Evolutionary conservation across 1,140 invertebrate genomes (phyloP).

Genomic region (Cyclina sinensis): DNA sequence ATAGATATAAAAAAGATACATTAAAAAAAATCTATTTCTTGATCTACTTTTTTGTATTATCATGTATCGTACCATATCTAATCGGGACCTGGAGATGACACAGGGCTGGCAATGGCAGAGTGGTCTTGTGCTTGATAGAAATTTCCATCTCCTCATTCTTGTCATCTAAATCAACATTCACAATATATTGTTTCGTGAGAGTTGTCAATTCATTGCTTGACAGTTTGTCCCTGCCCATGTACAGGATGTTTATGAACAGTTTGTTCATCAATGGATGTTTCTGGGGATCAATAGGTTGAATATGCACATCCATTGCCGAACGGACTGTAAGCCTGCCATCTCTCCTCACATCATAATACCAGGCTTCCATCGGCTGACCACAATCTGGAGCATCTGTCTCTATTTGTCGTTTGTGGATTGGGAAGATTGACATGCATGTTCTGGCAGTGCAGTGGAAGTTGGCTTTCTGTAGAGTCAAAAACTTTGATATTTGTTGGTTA

Average conservation of each 20-base stretch:
- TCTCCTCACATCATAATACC: slow-evolving; percentile 47
- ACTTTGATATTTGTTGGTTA: neutral
- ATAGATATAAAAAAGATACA: too few species aligned
- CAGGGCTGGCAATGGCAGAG: neutral
- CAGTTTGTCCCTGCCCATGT: slow-evolving; percentile 46
- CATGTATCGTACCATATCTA: slow-evolving; percentile 22
- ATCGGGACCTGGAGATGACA: slow-evolving; percentile 47
- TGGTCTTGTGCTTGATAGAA: slow-evolving; percentile 5
- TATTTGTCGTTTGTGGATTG: neutral
- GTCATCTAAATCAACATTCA: slow-evolving; percentile 46
- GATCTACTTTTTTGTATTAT: neutral
- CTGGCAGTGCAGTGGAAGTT: neutral
- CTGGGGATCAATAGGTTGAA: slow-evolving; percentile 39
- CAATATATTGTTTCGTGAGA: slow-evolving; percentile 44
- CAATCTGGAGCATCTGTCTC: slow-evolving; percentile 25
- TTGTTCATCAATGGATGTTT: slow-evolving; percentile 50
- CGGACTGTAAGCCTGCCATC: slow-evolving; percentile 3
- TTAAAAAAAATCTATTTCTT: too few species aligned
- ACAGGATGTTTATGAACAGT: slow-evolving; percentile 47
- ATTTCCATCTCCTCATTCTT: slow-evolving; percentile 32
- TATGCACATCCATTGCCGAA: slow-evolving; percentile 46
- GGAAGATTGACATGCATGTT: slow-evolving; percentile 12
- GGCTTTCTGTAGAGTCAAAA: neutral
- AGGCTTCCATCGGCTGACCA: slow-evolving; percentile 43
- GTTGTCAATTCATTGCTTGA: neutral